Evolutionary conservation across 2,113 vertebrate genomes (phyloP), one percentile per base, ranked within the genome.

Genomic region (Pavo muticus): DNA sequence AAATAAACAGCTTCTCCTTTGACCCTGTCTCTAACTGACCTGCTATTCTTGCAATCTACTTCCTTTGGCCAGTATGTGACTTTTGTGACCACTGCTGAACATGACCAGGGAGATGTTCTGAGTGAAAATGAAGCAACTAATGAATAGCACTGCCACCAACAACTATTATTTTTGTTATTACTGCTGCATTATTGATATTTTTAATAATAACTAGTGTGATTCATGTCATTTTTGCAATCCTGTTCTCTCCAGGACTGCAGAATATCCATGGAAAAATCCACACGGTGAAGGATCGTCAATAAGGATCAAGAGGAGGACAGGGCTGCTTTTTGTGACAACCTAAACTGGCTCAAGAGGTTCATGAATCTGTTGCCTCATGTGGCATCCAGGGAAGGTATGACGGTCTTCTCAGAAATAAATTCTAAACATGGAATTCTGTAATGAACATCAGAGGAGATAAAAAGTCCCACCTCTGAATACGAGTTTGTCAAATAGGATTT

Each of bases 91-190:
- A 8, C 25, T 74, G n/a, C 40, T 52, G 15, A 73, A 73, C 23
- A 24, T 37, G 13, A 10, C 71, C 11, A 54, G 13, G 44, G 47
- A 78, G 70, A 14, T 61, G 47, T 32, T 77, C 4, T 54, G 1
- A 21, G 14, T 82, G 30, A 90, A 57, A 74, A 30, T 6, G 60
- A 75, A 63, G 4, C 1, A 60, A 48, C 44, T 76, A 48, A 27
- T 5, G 0, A 63, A 54, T 35, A 77, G 8, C 20, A 8, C 1
- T 16, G 6, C 5, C 5, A 47, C 14, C 4, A 13, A 52, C 3
- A 27, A 10, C 42, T 2, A 11, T 25, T 57, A 8, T 32, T 16
- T 37, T 25, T 1, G 24, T 18, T 40, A n/a, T 30, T 71, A 27
- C 8, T 23, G 24, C 27, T 37, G 5, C 17, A 27, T 37, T 39